Percentiles rank a stretch among this genome's conserved stretches.
Conservation (phyloP, 1,140 invertebrate genomes). For the Heliconius hermathena region DNA sequence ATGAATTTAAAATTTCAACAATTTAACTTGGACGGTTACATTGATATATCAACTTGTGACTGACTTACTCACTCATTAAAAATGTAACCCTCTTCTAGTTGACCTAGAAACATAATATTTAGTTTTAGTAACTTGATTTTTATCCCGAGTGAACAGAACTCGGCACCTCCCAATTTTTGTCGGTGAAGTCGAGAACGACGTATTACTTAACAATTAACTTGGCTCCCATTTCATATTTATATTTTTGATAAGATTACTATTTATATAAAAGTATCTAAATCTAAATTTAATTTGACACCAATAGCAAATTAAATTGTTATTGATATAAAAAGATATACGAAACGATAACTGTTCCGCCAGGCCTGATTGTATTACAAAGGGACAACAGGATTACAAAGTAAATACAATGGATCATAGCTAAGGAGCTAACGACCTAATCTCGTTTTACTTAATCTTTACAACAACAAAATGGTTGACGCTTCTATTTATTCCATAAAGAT, state of each 20-base stretch:
- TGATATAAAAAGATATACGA: background rate
- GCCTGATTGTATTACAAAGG: constrained; percentile 46
- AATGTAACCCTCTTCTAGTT: too few relatives aligned
- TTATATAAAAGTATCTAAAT: background rate
- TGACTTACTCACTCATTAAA: too few relatives aligned
- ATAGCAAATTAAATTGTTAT: background rate
- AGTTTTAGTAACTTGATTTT: too few relatives aligned
- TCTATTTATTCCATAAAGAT: constrained; percentile 33
- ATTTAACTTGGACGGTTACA: too few relatives aligned
- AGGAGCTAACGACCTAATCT: constrained; percentile 61
- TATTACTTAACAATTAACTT: too few relatives aligned
- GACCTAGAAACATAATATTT: too few relatives aligned
- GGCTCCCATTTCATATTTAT: too few relatives aligned
- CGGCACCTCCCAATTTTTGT: too few relatives aligned
- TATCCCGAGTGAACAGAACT: background rate
- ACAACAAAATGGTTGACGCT: constrained; percentile 43
- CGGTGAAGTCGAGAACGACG: too few relatives aligned
- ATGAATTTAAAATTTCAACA: too few relatives aligned
- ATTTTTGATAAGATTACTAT: background rate
- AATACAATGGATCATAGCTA: constrained; percentile 62
- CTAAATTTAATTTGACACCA: background rate
- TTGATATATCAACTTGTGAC: too few relatives aligned
- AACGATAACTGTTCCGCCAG: constrained; percentile 53
- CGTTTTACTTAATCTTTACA: constrained; percentile 59
- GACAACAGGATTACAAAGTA: constrained; percentile 64